Evolutionary conservation across 2,797 vertebrate species (phyloP).

Genomic region (Pelochelys cantorii): DNA sequence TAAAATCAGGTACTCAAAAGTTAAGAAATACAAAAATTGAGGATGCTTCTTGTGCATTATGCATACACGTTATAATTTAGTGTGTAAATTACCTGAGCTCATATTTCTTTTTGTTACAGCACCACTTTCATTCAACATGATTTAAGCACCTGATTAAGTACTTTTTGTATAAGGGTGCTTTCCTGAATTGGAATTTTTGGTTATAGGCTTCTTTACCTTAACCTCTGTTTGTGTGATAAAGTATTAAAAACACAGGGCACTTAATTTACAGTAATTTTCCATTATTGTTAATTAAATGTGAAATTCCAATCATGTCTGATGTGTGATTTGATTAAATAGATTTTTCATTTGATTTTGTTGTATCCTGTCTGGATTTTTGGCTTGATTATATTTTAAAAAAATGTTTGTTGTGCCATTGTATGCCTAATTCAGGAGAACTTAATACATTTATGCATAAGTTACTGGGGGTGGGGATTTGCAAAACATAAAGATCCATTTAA

Average conservation of each 20-base stretch:
- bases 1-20: no score
- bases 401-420: background rate
- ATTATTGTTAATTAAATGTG: background rate
- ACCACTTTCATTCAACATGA: background rate
- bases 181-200: background rate
- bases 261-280: background rate
- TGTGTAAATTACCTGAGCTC: background rate
- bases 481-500: background rate
- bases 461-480: rapidly evolving
- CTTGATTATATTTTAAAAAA: background rate
- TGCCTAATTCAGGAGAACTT: background rate
- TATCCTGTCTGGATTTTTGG: background rate
- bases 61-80: no score
- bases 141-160: background rate
- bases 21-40: no score
- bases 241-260: background rate
- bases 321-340: background rate
- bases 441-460: background rate
- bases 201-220: background rate
- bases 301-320: background rate
- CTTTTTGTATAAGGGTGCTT: background rate
- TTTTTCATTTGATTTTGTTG: background rate
- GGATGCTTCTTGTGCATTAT: no score
- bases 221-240: background rate
- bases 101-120: background rate